Evolutionary conservation across 1,140 invertebrate genomes (phyloP), one percentile per base, ranked within the genome.

Genomic region (Zaprionus gabonicus): DNA sequence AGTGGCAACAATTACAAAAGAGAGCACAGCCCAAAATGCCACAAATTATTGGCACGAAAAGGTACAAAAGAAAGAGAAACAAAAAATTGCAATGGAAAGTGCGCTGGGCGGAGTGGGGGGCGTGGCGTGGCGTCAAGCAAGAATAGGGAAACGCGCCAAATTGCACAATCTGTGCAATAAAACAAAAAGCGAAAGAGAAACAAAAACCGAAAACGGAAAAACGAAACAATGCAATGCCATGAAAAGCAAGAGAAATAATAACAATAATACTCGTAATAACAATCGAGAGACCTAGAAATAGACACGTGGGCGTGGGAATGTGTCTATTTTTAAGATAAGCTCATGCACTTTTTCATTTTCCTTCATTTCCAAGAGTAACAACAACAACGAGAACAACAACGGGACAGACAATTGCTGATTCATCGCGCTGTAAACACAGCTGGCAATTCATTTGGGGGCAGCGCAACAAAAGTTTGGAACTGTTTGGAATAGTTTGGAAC

Each of bases 251-350:
- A 56, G 31, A 66, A 55, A 23, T 53, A 38, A 65, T 49, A 55
- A 17, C 51, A 23, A 41, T 28, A 51, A 53, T 64, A 20, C 34
- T 46, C 49, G 36, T 56, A 67, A 67, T 55, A 67, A 67, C 65
- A 67, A 58, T 67, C 28, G 58, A 55, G 49, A 55, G 83, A 83
- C 83, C 84, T 88, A 87, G 84, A 88, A 88, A 88, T 88, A 88
- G 84, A 90, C 78, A 90, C 78, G 85, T 88, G 84, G 85, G 84
- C 84, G 84, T 88, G 84, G 85, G 84, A 86, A 79, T 83, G 46
- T 73, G 76, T 90, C 84, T 88, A 90, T 88, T 85, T 85, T 69
- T 84, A 79, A 70, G 70, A 66, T 73, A 71, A 38, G 46, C 38
- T 67, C 70, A 74, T 80, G 66, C 56, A 82, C 64, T 68, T 70